Percentiles rank a stretch among this genome's conserved stretches.
Evolutionary conservation across 2,113 vertebrate species (phyloP).

Genomic region (Hemiprocne comata): DNA sequence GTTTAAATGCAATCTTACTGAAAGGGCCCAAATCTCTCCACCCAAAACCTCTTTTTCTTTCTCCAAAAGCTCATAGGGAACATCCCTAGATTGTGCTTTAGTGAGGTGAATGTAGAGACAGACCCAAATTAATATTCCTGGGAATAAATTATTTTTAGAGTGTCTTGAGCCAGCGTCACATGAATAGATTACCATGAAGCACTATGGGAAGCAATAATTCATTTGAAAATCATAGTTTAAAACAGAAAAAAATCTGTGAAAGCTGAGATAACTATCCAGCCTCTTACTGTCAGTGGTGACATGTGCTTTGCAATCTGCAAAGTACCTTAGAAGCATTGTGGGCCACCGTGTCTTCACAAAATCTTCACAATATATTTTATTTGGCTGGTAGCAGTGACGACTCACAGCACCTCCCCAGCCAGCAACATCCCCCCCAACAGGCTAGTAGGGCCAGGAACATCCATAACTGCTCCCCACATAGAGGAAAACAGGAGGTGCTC

Average conservation of each 20-base stretch:
- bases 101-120: constrained; percentile 32
- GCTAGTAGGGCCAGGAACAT: background rate
- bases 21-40: constrained; percentile 22
- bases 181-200: constrained; percentile 37
- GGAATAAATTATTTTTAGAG: constrained; percentile 57
- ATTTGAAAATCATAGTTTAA: constrained; percentile 9
- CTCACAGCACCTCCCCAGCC: background rate
- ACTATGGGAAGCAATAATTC: constrained; percentile 31
- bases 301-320: background rate
- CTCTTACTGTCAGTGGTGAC: background rate
- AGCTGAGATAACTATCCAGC: background rate
- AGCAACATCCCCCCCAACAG: background rate
- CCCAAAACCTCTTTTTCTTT: constrained; percentile 3
- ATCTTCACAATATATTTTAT: background rate
- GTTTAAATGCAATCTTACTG: constrained; percentile 7
- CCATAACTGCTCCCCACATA: background rate
- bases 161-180: constrained; percentile 40
- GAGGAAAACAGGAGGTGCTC: background rate
- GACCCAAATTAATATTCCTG: constrained; percentile 54
- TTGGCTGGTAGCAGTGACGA: background rate
- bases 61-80: background rate
- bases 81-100: constrained; percentile 32
- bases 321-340: background rate
- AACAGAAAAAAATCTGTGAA: background rate
- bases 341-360: background rate